Evolutionary conservation across 1,140 invertebrate genomes (phyloP), one percentile per base, ranked within the genome.

Genomic region (Diuraphis noxia): DNA sequence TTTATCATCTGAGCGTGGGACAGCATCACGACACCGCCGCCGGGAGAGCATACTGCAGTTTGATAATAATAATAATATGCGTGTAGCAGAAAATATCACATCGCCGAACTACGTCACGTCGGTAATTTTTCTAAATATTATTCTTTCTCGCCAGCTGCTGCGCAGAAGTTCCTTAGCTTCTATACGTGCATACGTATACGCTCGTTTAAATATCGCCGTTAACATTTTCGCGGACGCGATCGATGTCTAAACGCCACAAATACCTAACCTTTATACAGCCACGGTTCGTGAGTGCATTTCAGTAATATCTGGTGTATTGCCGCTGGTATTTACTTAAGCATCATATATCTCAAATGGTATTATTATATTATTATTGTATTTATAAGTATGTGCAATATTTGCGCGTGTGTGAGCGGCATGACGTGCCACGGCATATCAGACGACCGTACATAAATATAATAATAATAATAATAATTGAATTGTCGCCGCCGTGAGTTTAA

Each of bases 401-500:
- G 4, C 13, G 81, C 9, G 25, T 13, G 85, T 87, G 34, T 52
- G 46, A 52, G 34, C n/a, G 84, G 17, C 19, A 5, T 38, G 23
- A 25, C 43, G 85, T 36, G 19, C 82, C 19, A 85, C 30, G 41
- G 30, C 2, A 85, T 85, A 85, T 46, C 49, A 52, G 43, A 85
- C 34, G 41, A 34, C 17, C n/a, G n/a, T 43, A 43, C 23, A 82
- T 82, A 81, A 25, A 81, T 81, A 84, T 84, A n/a, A 43, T 84
- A 41, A 41, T 82, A 82, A 46, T 85, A 46, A 43, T 49, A 36
- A 52, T 87, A 87, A 87, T 52, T 23, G 30, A 87, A 87, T 87
- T 52, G 85, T 87, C 85, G 46, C 84, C 56, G 43, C 41, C 41
- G 85, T 10, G 34, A 87, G 85, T 87, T 87, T 87, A 87, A 87